Evolutionary conservation across 2,797 vertebrate genomes (phyloP).

Genomic region (Oreortyx pictus): DNA sequence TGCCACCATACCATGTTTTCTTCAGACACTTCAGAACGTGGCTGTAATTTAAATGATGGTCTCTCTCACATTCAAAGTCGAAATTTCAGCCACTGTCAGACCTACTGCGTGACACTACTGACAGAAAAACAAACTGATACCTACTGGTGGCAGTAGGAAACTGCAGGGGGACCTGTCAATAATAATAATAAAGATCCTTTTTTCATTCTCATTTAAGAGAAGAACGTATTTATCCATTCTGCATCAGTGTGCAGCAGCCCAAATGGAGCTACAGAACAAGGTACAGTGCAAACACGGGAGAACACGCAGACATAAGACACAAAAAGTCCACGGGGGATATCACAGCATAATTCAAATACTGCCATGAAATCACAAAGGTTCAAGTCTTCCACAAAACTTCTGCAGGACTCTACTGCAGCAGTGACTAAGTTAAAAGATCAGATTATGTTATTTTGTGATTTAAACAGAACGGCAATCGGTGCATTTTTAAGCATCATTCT

Average conservation of each 20-base stretch:
- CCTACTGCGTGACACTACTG: not conserved
- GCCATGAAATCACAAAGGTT: not conserved
- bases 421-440: not conserved
- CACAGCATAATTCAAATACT: not conserved
- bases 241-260: not conserved
- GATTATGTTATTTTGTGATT: not conserved
- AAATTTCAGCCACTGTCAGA: constrained; percentile 3
- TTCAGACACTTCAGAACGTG: constrained; percentile 46
- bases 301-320: not conserved
- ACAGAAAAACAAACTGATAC: constrained; percentile 20
- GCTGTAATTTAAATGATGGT: constrained; percentile 44
- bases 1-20: constrained; percentile 14
- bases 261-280: not conserved
- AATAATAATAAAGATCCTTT: not conserved
- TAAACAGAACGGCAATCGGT: not conserved
- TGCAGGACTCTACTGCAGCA: not conserved
- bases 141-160: not conserved
- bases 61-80: constrained; percentile 1
- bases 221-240: not conserved
- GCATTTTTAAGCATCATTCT: not conserved
- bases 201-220: not conserved
- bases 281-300: not conserved
- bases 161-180: not conserved
- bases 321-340: not conserved
- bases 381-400: not conserved